These are phyloP conservation scores for Ibidorhyncha struthersii DNA, from an alignment of 2,113 vertebrate species.

Conservation along the genomic window DNA sequence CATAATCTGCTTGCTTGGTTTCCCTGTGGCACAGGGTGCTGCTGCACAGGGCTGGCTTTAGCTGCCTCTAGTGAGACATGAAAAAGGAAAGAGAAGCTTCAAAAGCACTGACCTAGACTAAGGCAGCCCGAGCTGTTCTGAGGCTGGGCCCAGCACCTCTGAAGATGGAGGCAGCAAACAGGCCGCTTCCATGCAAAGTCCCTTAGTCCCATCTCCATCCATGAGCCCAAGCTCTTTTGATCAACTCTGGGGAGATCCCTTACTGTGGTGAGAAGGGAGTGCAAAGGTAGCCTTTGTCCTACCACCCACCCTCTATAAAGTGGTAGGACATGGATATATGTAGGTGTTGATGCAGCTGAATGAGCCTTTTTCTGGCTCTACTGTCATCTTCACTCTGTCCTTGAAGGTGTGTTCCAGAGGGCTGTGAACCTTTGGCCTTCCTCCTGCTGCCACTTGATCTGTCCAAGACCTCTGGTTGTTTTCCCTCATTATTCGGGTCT, in stretches of 20 bases:
- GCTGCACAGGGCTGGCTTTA: not conserved
- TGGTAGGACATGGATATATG: not conserved
- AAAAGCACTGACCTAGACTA: not conserved
- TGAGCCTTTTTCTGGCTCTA: not conserved
- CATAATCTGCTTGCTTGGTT: slow-evolving; percentile 10
- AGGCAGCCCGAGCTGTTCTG: not conserved
- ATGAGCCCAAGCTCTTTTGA: not conserved
- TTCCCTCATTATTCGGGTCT: not conserved
- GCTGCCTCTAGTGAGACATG: not conserved
- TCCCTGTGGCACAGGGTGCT: not conserved
- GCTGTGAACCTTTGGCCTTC: not conserved
- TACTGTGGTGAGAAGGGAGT: not conserved
- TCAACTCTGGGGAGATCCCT: not conserved
- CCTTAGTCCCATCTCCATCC: not conserved
- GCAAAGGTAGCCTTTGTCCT: not conserved
- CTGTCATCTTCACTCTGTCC: not conserved
- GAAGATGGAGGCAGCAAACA: not conserved
- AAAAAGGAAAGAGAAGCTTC: not conserved
- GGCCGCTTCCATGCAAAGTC: not conserved
- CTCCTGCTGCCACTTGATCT: not conserved
- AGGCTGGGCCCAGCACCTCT: not conserved
- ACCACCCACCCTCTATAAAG: not conserved
- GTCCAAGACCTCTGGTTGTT: not conserved
- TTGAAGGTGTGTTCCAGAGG: not conserved
- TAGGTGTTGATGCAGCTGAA: not conserved